Base-by-base conservation (phyloP, 2,113 vertebrate species). In the Anhinga rufa region DNA sequence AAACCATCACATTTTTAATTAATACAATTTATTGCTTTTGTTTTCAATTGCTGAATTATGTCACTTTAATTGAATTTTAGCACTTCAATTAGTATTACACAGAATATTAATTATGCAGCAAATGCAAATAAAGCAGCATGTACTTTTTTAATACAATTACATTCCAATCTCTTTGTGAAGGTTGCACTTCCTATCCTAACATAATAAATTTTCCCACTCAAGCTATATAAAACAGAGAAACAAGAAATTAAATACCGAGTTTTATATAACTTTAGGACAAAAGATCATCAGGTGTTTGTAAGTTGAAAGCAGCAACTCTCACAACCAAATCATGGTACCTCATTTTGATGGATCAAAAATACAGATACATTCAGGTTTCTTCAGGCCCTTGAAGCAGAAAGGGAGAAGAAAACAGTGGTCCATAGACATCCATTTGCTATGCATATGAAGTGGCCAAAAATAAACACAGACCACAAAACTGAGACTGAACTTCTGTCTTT, bases 31-130 rank as follows among this genome's bases (percentile, higher is more conserved):
- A 77, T 60, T 58, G 15, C 14, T 81, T 83, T 26, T 92, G 13
- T 81, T 94, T 92, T 51, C 24, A 89, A 68, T 71, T 88, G 32
- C 19, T 88, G 46, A 93, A 93, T 79, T 90, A 66, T 32, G 9
- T 57, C n/a, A 62, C 11, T 82, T 58, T 82, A 86, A 96, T 49
- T 74, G 46, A 85, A 89, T 87, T 94, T 94, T 93, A 97, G 48
- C 38, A 58, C 24, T 81, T 86, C 13, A 46, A 28, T 82, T 72
- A 75, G 44, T 48, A 74, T 77, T 89, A 77, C 10, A 36, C 18
- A 54, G 31, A 54, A 54, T 72, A 77, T 78, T 90, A 48, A 88
- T 84, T 92, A 72, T 14, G 24, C 36, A 90, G 13, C 8, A 81
- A 85, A 75, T 74, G 32, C 46, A 76, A 28, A 76, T 79, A 72